Conservation (phyloP, 2,888 invertebrate genomes). For the Drosophila silvestris region DNA sequence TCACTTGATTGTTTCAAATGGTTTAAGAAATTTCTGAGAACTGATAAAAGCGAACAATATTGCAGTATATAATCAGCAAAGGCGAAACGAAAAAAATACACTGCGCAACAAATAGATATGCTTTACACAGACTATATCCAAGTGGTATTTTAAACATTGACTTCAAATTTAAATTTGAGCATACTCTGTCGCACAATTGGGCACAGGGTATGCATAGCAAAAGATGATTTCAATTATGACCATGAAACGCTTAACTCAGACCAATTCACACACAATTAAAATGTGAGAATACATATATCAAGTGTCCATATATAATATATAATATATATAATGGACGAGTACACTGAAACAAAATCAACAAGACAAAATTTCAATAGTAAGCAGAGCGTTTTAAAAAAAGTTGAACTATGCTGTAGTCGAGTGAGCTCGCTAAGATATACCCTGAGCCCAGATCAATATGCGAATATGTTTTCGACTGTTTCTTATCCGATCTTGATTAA, state of each 20-base stretch:
- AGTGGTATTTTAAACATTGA: background rate
- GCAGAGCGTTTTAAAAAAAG: background rate
- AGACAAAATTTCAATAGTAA: background rate
- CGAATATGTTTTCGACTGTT: background rate
- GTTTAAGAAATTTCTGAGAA: slow-evolving; percentile 26
- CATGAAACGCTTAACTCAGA: slow-evolving; percentile 36
- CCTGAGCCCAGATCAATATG: background rate
- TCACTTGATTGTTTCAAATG: background rate
- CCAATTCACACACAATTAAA: slow-evolving; percentile 46
- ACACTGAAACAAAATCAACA: background rate
- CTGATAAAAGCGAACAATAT: slow-evolving; percentile 18
- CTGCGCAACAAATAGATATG: background rate
- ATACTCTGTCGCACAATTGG: background rate
- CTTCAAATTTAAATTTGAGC: background rate
- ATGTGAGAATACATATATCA: slow-evolving; percentile 26
- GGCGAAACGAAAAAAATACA: background rate
- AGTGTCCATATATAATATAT: slow-evolving; percentile 9
- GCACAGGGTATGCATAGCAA: slow-evolving; percentile 9
- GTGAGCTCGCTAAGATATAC: background rate
- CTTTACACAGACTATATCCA: background rate
- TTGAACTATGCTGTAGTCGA: background rate
- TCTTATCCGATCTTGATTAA: background rate
- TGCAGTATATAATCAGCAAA: slow-evolving; percentile 2
- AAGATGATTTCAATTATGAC: slow-evolving; percentile 26
- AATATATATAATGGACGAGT: background rate